Conservation (phyloP, 2,113 vertebrate genomes). For the Atherinomorus stipes region DNA sequence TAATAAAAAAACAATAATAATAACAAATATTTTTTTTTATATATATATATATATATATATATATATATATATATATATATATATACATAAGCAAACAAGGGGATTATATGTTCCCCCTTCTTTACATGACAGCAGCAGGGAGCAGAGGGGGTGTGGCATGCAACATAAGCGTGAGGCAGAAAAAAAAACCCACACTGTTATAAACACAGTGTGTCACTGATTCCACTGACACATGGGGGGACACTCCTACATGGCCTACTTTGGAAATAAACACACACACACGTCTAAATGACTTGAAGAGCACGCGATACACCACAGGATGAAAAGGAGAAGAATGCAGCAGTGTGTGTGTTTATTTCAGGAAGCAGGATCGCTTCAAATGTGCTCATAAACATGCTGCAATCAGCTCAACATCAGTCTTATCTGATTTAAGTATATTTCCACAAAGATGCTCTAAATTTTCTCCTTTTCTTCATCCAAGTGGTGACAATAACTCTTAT, state of each 20-base stretch:
- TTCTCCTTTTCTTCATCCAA: slow-evolving; percentile 39
- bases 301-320: neutral
- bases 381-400: slow-evolving; percentile 4
- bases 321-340: slow-evolving; percentile 13
- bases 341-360: slow-evolving; percentile 10
- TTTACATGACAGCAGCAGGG: neutral
- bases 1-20: too few relatives aligned
- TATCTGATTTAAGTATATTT: slow-evolving; percentile 39
- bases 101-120: neutral
- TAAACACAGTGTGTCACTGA: slow-evolving; percentile 40
- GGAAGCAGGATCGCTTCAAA: slow-evolving; percentile 17
- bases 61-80: too few relatives aligned
- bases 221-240: slow-evolving; percentile 38
- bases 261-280: slow-evolving; percentile 13
- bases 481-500: slow-evolving; percentile 68
- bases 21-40: too few relatives aligned
- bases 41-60: too few relatives aligned
- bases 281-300: slow-evolving; percentile 6
- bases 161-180: slow-evolving; percentile 40
- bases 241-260: slow-evolving; percentile 43
- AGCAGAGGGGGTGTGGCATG: slow-evolving; percentile 45
- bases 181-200: slow-evolving; percentile 37
- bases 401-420: slow-evolving; percentile 45
- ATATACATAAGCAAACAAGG: too few relatives aligned
- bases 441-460: slow-evolving; percentile 1